These are phyloP conservation scores for Seriola dumerili DNA, from an alignment of 2,113 vertebrate species.

Conservation along the genomic window DNA sequence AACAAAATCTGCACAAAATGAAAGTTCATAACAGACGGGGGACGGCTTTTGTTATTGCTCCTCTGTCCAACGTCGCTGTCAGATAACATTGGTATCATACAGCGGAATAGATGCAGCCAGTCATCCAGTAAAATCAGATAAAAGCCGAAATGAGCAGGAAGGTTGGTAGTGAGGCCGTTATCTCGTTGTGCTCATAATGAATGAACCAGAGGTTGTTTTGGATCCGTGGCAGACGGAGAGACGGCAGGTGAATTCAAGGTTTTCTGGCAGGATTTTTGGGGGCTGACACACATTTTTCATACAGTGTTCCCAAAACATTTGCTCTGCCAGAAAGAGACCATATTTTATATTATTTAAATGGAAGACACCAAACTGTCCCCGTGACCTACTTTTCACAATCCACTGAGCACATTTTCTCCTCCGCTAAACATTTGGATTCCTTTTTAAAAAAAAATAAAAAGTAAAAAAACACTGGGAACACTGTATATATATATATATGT, in stretches of 20 bases:
- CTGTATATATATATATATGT: no score
- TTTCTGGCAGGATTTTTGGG: background rate
- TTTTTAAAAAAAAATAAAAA: background rate
- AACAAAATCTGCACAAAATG: background rate
- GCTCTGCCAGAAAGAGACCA: background rate
- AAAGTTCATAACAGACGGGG: background rate
- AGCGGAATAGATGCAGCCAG: slow-evolving; percentile 9
- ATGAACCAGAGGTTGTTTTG: background rate
- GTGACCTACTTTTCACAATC: slow-evolving; percentile 64
- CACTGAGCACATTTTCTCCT: slow-evolving; percentile 53
- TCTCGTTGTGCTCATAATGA: slow-evolving; percentile 10
- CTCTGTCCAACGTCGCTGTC: background rate
- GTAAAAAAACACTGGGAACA: no score
- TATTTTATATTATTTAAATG: slow-evolving; percentile 33
- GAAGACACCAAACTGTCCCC: slow-evolving; percentile 27
- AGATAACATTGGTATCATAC: slow-evolving; percentile 24
- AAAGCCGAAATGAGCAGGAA: slow-evolving; percentile 19
- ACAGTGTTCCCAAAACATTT: background rate
- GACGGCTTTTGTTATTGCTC: background rate
- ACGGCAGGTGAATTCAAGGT: background rate
- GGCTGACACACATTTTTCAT: background rate
- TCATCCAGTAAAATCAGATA: background rate
- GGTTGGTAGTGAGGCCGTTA: background rate
- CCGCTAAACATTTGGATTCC: slow-evolving; percentile 44
- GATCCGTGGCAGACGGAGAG: background rate